Conservation (phyloP, 1,140 invertebrate genomes). For the Rhyzopertha dominica region DNA sequence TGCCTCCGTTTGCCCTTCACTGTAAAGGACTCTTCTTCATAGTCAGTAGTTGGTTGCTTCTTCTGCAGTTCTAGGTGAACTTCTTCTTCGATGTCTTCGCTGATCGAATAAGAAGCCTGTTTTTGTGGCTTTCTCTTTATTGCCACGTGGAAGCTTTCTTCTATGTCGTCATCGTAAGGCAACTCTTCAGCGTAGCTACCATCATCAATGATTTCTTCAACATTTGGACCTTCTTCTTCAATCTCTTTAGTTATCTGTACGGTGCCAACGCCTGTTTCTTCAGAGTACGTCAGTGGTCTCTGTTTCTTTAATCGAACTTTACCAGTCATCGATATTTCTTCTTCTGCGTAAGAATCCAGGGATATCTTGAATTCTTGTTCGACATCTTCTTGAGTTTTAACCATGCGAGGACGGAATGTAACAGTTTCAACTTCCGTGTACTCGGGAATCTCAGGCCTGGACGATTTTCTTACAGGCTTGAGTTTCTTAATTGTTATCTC, state of each 20-base stretch:
- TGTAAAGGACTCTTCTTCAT: slow-evolving; percentile 58
- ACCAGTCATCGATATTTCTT: slow-evolving; percentile 78
- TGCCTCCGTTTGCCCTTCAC: slow-evolving; percentile 58
- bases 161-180: slow-evolving; percentile 56
- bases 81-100: slow-evolving; percentile 56
- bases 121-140: slow-evolving; percentile 50
- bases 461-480: slow-evolving; percentile 58
- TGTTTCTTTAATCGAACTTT: slow-evolving; percentile 73
- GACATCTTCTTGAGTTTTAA: slow-evolving; percentile 71
- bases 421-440: slow-evolving; percentile 64
- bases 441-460: slow-evolving; percentile 61
- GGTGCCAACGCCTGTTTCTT: slow-evolving; percentile 66
- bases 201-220: slow-evolving; percentile 66
- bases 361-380: slow-evolving; percentile 83
- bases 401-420: slow-evolving; percentile 64
- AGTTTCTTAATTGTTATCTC: slow-evolving; percentile 69
- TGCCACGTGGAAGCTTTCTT: slow-evolving; percentile 51
- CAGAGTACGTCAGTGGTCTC: slow-evolving; percentile 60
- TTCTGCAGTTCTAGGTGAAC: slow-evolving; percentile 47
- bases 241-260: slow-evolving; percentile 66
- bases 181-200: slow-evolving; percentile 53
- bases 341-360: slow-evolving; percentile 76
- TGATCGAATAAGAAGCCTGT: slow-evolving; percentile 50
- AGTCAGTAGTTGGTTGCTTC: slow-evolving; percentile 48
- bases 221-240: slow-evolving; percentile 58